phyloP scores from a whole-genome alignment of 2,113 vertebrate species.

The Antigone vipio region DNA sequence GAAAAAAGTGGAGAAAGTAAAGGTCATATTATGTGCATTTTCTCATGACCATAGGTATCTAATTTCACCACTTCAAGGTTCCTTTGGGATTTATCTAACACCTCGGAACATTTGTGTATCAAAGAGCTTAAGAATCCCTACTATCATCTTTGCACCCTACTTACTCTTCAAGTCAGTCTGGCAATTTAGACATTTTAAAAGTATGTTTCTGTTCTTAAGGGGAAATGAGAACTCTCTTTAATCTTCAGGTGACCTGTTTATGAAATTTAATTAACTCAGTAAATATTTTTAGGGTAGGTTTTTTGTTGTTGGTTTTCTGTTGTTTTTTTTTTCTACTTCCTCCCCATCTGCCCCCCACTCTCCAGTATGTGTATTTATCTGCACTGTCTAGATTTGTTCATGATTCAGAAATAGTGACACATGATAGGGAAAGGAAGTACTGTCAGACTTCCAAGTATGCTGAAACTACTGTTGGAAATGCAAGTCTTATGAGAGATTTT shows the following conservation, averaged over 20 bases:
- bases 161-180: not conserved
- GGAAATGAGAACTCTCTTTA: not conserved
- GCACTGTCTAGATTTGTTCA: not conserved
- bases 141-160: not conserved
- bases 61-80: not conserved
- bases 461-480: not conserved
- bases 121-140: not conserved
- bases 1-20: not conserved
- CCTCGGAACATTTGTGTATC: not conserved
- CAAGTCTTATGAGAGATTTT: not conserved
- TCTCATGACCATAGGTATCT: not conserved
- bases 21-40: not conserved
- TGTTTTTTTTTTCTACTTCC: not conserved
- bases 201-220: not conserved
- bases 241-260: not conserved
- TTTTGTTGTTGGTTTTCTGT: too few relatives aligned
- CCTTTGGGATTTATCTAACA: not conserved
- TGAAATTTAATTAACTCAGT: not conserved
- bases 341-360: too few relatives aligned
- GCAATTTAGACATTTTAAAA: not conserved
- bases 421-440: not conserved
- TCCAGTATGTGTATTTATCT: not conserved
- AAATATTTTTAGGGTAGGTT: not conserved
- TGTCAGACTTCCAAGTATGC: not conserved
- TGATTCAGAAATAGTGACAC: not conserved